Evolutionary conservation across 2,888 invertebrate genomes (phyloP), one percentile per base, ranked within the genome.

Genomic region (Pammene aurita): DNA sequence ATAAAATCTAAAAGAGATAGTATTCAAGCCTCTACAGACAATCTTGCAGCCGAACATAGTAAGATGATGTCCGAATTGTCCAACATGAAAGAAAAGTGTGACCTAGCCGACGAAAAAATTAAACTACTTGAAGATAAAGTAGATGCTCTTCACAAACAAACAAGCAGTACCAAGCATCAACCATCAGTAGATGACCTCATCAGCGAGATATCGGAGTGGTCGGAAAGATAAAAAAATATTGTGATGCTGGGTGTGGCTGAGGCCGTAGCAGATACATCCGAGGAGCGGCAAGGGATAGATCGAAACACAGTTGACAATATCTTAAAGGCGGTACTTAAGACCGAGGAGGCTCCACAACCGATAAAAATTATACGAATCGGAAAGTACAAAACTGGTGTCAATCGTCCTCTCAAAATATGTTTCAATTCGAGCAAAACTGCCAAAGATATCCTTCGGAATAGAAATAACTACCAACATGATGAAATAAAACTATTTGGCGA

Each of bases 1-100:
- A 52, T 52, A 26, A 52, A 52, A 52, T 26, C 52, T 11, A 52
- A 52, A 26, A 26, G 26, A 7, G 52, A 52, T 11, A 52, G 26
- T 5, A 52, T 52, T 4, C 52, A 52, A 52, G 26, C 26, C 10
- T 11, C 52, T 11, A 52, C 52, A 2, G 18, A 52, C 5, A 2
- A 52, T 11, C 52, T 52, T 7, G 52, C 52, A 11, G 5, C 9
- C 7, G 52, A 52, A 26, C 52, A 52, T 5, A 13, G 10, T 0
- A 52, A 11, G 5, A 52, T 52, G 52, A 2, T 52, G 10, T 5
- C 26, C 9, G 52, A 52, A 11, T 9, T 52, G 7, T 2, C 52
- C 18, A 10, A 52, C 1, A 1, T 52, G 26, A 52, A 52, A 52
- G 26, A 26, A 26, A 52, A 52, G 10, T 18, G 18, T 26, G 26